A percentile compares a stretch with the other conserved stretches of the same genome.
phyloP scores from a whole-genome alignment of 1,140 invertebrate species.

The Steinernema feltiae region DNA sequence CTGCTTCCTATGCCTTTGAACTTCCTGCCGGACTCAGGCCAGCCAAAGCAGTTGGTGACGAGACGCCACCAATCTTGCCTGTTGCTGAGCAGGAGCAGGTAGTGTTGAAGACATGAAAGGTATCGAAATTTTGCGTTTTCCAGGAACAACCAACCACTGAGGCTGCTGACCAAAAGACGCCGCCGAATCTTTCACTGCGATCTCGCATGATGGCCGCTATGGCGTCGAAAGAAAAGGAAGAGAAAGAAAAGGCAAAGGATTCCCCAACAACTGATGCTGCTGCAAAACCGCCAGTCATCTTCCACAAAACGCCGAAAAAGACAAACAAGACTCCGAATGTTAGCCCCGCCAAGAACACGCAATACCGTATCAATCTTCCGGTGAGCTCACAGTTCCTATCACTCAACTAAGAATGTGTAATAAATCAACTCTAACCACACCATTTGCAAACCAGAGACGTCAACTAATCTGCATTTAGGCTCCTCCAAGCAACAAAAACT shows the following conservation, averaged over 20 bases:
- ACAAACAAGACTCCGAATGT: slow-evolving; percentile 4
- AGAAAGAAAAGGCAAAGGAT: slow-evolving; percentile 11
- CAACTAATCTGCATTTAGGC: slow-evolving; percentile 6
- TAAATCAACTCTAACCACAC: background rate
- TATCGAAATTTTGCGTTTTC: background rate
- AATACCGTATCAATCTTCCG: slow-evolving; percentile 9
- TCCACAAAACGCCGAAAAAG: slow-evolving; percentile 1
- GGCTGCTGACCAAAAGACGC: slow-evolving; percentile 21
- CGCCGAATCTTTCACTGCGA: slow-evolving; percentile 38
- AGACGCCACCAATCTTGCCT: slow-evolving; percentile 23
- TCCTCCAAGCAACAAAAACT: slow-evolving; percentile 37
- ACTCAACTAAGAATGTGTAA: background rate
- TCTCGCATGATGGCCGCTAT: slow-evolving; percentile 44
- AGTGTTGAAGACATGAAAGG: background rate
- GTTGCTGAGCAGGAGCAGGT: slow-evolving; percentile 20
- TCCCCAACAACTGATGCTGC: slow-evolving; percentile 22
- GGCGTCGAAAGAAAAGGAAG: slow-evolving; percentile 34
- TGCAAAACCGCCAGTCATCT: background rate
- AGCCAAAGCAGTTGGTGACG: slow-evolving; percentile 37
- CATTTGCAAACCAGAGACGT: background rate
- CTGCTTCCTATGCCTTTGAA: slow-evolving; percentile 22
- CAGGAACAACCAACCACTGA: background rate
- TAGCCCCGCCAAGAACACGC: background rate
- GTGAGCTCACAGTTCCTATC: slow-evolving; percentile 4
- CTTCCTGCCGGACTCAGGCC: slow-evolving; percentile 38